Evolutionary conservation across 92 coral and sea anemone genomes (phyloP), one percentile per base, ranked within the genome.

Genomic region (Pocillopora meandrina): DNA sequence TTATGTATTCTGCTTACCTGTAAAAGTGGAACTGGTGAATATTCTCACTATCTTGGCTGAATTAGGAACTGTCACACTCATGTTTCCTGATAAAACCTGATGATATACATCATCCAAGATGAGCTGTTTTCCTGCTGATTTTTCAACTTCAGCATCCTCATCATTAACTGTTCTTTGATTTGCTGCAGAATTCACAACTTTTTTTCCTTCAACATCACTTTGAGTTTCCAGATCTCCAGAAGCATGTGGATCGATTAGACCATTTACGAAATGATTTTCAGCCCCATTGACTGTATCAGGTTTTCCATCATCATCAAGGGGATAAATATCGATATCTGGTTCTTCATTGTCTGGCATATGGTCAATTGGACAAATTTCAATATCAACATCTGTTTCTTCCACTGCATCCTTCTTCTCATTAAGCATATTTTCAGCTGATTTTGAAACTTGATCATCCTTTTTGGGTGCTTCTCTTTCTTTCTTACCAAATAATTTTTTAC

Each of bases 1-100:
- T 42, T 42, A 42, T 42, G 52, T 7, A 3, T 42, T 42, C 56
- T 71, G 23, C 11, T 59, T 72, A 94, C 98, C 98, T 74, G 95
- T 94, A 67, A 90, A 94, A 16, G 98, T 92, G 14, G 98, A 92
- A 68, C 93, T 94, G 56, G 87, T 75, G 71, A 89, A 94, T 57
- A 94, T 74, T 58, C 90, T 84, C n/a, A 94, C 90, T 15, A 90
- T 87, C 81, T 89, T 92, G 23, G 90, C 87, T 56, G 77, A 56
- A 11, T 80, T 85, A 65, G 95, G 98, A 47, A 90, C 88, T 62
- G 78, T 72, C 17, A 90, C 76, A 66, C 90, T 84, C 64, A 93
- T 71, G 63, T 87, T 74, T 75, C 98, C 98, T 82, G 89, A 69
- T 31, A 92, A 84, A 23, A 88, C 93, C 58, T 90, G 90, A 59